phyloP scores from a whole-genome alignment of 2,888 invertebrate genomes.

The Exephanes ischioxanthus region DNA sequence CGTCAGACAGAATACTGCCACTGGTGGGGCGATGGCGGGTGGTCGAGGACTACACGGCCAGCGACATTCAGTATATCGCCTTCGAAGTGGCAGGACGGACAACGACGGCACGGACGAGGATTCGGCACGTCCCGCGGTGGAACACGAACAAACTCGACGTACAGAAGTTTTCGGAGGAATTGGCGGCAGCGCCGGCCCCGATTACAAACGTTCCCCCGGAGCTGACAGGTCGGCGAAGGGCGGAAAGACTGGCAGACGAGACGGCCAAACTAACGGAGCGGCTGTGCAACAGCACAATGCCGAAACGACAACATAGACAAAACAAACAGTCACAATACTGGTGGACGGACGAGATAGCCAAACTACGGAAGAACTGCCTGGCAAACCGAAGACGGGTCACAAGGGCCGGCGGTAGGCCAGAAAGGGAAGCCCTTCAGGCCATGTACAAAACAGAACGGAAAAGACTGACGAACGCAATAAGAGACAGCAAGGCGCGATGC shows the following conservation, averaged over 20 bases:
- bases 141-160: constrained; percentile 32
- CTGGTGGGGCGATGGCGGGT: constrained; percentile 61
- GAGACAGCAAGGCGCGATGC: too few relatives aligned
- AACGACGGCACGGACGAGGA: constrained; percentile 5
- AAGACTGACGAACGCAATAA: too few relatives aligned
- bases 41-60: constrained; percentile 67
- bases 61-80: constrained; percentile 66
- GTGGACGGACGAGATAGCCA: too few relatives aligned
- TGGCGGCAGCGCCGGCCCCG: constrained; percentile 25
- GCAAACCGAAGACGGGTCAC: too few relatives aligned
- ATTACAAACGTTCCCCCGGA: background rate
- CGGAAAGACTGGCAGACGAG: constrained; percentile 28
- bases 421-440: too few relatives aligned
- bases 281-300: constrained; percentile 39
- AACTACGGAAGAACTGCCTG: too few relatives aligned
- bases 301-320: background rate
- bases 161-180: constrained; percentile 15
- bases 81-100: constrained; percentile 49
- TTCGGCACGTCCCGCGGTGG: constrained; percentile 28
- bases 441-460: too few relatives aligned
- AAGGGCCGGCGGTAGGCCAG: too few relatives aligned
- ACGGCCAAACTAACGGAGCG: background rate
- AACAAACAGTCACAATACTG: background rate
- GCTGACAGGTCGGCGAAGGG: constrained; percentile 13
- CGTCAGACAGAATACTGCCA: constrained; percentile 48